Evolutionary conservation across 2,113 vertebrate species (phyloP).

Genomic region (Candoia aspera): DNA sequence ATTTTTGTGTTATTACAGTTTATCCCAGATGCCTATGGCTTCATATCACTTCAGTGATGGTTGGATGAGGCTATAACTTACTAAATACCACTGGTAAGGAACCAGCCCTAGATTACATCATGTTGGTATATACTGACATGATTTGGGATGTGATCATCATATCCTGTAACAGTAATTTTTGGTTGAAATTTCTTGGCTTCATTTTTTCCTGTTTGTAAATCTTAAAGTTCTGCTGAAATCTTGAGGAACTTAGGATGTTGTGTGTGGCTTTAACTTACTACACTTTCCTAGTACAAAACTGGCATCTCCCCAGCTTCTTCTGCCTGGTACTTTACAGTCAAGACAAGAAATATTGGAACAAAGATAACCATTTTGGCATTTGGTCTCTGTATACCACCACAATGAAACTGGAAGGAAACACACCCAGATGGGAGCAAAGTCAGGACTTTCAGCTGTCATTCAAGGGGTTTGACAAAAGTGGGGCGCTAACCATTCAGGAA

Average conservation of each 20-base stretch:
- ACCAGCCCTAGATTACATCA: not conserved
- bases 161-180: not conserved
- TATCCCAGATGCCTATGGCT: not conserved
- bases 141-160: not conserved
- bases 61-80: not conserved
- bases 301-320: conserved; percentile 1
- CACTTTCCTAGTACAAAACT: not conserved
- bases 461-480: too few species aligned
- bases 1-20: not conserved
- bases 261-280: not conserved
- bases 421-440: too few species aligned
- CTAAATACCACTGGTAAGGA: not conserved
- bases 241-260: not conserved
- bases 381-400: too few species aligned
- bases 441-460: too few species aligned
- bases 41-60: not conserved
- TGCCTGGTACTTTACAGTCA: not conserved
- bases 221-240: not conserved
- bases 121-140: not conserved
- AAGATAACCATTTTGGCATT: too few species aligned
- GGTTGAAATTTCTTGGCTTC: not conserved
- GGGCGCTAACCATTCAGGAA: too few species aligned
- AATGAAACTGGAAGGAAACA: too few species aligned
- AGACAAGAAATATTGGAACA: too few species aligned
- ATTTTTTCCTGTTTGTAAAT: not conserved